phyloP scores from a whole-genome alignment of 2,888 invertebrate species.

The Acleris emargana region DNA sequence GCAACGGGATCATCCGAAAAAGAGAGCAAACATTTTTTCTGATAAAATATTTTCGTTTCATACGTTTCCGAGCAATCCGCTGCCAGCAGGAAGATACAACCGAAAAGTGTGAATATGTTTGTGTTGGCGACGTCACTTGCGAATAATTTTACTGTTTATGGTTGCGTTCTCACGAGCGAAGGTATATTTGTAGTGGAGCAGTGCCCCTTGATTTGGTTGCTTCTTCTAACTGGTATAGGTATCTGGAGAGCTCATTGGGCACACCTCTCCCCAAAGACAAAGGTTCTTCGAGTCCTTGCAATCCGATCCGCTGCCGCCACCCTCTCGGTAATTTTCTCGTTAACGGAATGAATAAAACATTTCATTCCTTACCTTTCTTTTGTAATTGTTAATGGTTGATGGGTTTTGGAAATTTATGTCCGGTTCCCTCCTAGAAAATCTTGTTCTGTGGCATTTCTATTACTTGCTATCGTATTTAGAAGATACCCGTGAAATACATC shows the following conservation, averaged over 20 bases:
- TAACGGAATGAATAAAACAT: slow-evolving; percentile 83
- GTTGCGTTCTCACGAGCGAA: background rate
- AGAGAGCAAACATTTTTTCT: slow-evolving; percentile 43
- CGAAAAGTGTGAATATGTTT: slow-evolving; percentile 18
- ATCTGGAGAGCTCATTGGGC: slow-evolving; percentile 74
- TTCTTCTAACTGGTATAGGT: slow-evolving; percentile 73
- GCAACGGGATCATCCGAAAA: slow-evolving; percentile 43
- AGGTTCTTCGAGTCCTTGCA: slow-evolving; percentile 77
- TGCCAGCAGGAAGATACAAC: slow-evolving; percentile 15
- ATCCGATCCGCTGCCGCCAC: slow-evolving; percentile 73
- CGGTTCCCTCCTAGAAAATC: slow-evolving; percentile 61
- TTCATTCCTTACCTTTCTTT: slow-evolving; percentile 82
- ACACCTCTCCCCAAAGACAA: slow-evolving; percentile 77
- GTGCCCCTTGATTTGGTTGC: slow-evolving; percentile 55
- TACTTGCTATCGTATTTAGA: slow-evolving; percentile 57
- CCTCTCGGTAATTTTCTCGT: slow-evolving; percentile 82
- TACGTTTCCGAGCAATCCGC: slow-evolving; percentile 31
- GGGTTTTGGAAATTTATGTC: slow-evolving; percentile 78
- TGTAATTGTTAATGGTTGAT: slow-evolving; percentile 82
- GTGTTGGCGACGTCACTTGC: slow-evolving; percentile 18
- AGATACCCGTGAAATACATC: slow-evolving; percentile 35
- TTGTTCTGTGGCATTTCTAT: slow-evolving; percentile 60
- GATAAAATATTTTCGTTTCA: slow-evolving; percentile 43
- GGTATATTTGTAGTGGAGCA: slow-evolving; percentile 18
- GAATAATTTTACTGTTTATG: slow-evolving; percentile 14